Percentiles rank a stretch among this genome's conserved stretches.
Evolutionary conservation across 2,888 invertebrate species (phyloP).

Genomic region (Baronia brevicornis): DNA sequence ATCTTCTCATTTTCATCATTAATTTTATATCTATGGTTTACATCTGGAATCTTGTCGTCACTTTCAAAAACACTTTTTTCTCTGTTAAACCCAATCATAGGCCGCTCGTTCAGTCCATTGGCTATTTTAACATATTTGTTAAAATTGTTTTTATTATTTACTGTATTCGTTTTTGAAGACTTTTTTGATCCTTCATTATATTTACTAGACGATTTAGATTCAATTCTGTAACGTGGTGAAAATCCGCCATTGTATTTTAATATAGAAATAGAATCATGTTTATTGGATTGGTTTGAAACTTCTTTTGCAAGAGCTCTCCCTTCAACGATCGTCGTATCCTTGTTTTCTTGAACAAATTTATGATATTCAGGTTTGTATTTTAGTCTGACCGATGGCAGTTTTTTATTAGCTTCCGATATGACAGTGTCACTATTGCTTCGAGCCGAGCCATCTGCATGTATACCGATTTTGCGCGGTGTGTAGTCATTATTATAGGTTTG

Average conservation of each 20-base stretch:
- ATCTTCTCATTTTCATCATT: slow-evolving; percentile 31
- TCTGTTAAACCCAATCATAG: slow-evolving; percentile 39
- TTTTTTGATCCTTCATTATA: slow-evolving; percentile 10
- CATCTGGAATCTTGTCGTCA: slow-evolving; percentile 50
- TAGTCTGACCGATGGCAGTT: slow-evolving; percentile 36
- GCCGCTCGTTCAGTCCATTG: slow-evolving; percentile 54
- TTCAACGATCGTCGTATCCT: slow-evolving; percentile 32
- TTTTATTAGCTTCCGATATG: slow-evolving; percentile 30
- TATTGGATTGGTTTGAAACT: slow-evolving; percentile 45
- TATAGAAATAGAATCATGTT: slow-evolving; percentile 38
- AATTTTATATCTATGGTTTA: slow-evolving; percentile 46
- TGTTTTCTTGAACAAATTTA: slow-evolving; percentile 27
- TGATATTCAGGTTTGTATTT: slow-evolving; percentile 41
- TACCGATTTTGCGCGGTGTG: slow-evolving; percentile 45
- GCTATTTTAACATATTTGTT: slow-evolving; percentile 56
- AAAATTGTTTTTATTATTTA: slow-evolving; percentile 30
- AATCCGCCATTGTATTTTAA: slow-evolving; percentile 54
- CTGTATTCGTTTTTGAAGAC: slow-evolving; percentile 18
- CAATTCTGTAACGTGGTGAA: slow-evolving; percentile 33
- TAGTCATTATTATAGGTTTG: slow-evolving; percentile 53
- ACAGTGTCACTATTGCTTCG: slow-evolving; percentile 24
- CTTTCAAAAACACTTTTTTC: slow-evolving; percentile 52
- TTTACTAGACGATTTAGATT: slow-evolving; percentile 19
- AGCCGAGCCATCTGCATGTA: no score
- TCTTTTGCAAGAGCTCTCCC: slow-evolving; percentile 41